Evolutionary conservation across 2,113 vertebrate genomes (phyloP).

Genomic region (Salvelinus fontinalis): DNA sequence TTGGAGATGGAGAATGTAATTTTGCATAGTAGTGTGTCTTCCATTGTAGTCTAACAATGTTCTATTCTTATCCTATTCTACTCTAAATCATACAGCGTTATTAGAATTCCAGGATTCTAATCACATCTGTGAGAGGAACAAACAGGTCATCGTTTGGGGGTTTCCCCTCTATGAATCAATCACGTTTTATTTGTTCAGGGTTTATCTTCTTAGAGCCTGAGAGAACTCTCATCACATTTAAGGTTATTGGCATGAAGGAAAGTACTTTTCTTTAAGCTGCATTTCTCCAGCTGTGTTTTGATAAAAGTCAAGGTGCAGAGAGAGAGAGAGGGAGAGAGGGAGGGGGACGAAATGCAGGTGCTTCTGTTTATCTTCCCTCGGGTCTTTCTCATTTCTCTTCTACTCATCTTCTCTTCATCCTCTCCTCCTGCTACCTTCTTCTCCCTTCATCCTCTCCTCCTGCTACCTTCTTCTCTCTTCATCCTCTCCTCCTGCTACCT

Average conservation of each 20-base stretch:
- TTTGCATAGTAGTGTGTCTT: no score
- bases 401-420: conserved; percentile 26
- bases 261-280: not conserved
- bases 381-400: conserved; percentile 36
- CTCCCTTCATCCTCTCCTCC: no score
- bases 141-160: not conserved
- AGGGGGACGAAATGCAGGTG: conserved; percentile 58
- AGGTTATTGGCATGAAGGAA: not conserved
- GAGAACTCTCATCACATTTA: not conserved
- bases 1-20: no score
- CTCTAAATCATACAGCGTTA: no score
- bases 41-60: no score
- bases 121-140: not conserved
- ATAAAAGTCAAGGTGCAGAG: not conserved
- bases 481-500: no score
- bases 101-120: not conserved
- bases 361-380: conserved; percentile 60
- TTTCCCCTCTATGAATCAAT: no score
- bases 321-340: not conserved
- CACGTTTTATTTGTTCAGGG: no score
- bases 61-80: no score
- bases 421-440: no score
- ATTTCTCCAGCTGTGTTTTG: not conserved
- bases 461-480: no score
- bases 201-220: no score